Evolutionary conservation across 2,888 invertebrate genomes (phyloP).

Genomic region (Cantharis nigra): DNA sequence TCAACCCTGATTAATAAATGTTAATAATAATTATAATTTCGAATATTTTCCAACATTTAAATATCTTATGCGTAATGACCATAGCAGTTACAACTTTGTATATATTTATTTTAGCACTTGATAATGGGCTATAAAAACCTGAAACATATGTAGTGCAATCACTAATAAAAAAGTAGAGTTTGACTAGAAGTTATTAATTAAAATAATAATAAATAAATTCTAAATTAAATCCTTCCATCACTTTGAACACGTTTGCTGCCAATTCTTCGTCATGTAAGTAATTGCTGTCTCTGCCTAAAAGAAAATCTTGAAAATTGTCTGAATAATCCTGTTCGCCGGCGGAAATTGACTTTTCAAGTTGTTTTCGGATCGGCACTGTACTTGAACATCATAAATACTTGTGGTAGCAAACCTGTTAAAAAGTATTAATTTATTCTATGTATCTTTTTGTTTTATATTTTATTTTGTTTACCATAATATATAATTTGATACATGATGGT

Average conservation of each 20-base stretch:
- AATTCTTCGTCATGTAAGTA: not conserved
- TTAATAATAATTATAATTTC: no score
- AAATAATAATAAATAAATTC: no score
- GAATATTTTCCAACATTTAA: no score
- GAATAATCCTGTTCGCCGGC: not conserved
- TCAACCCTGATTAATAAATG: not conserved
- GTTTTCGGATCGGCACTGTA: not conserved
- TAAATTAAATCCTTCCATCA: not conserved
- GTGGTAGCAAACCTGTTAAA: not conserved
- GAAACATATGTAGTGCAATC: no score
- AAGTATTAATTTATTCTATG: not conserved
- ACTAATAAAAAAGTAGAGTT: no score
- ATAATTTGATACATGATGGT: not conserved
- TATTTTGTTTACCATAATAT: not conserved
- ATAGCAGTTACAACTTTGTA: no score
- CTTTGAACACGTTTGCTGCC: not conserved
- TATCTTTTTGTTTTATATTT: not conserved
- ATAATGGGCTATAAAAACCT: no score
- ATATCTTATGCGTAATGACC: no score
- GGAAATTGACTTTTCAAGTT: not conserved
- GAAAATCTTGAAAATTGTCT: no score
- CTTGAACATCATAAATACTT: not conserved
- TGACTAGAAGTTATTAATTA: no score
- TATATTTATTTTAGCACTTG: no score
- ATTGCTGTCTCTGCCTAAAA: no score